Evolutionary conservation across 2,888 invertebrate species (phyloP).

Genomic region (Nomada hirtipes): DNA sequence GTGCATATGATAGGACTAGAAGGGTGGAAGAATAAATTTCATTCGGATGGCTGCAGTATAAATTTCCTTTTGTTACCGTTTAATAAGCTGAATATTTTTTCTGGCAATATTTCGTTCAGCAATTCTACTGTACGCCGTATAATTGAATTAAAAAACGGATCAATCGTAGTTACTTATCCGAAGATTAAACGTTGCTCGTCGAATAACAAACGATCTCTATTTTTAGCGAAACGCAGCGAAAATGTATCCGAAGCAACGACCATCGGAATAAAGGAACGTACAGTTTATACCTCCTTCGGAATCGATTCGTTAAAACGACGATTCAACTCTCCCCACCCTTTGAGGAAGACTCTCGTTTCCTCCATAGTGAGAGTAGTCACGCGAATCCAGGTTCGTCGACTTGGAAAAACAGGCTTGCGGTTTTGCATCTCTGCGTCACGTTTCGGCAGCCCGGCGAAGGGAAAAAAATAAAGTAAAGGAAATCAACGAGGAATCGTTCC

Average conservation of each 20-base stretch:
- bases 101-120: neutral
- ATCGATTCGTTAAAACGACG: conserved; percentile 4
- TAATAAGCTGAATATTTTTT: neutral
- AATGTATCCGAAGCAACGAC: no score
- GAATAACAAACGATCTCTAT: no score
- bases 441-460: neutral
- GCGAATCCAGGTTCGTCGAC: conserved; percentile 22
- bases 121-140: no score
- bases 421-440: conserved; percentile 20
- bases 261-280: neutral
- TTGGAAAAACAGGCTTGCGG: conserved; percentile 31
- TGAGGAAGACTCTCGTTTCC: neutral
- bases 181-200: no score
- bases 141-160: neutral
- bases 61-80: neutral
- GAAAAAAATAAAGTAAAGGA: conserved; percentile 25
- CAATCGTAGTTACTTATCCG: neutral
- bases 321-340: neutral
- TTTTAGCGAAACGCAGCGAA: no score
- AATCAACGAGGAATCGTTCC: conserved; percentile 53
- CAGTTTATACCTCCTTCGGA: neutral
- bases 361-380: conserved; percentile 10
- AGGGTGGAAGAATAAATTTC: conserved; percentile 10
- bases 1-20: neutral
- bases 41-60: neutral